Conservation (phyloP, 2,888 invertebrate genomes). For the Tenthredo livida region DNA sequence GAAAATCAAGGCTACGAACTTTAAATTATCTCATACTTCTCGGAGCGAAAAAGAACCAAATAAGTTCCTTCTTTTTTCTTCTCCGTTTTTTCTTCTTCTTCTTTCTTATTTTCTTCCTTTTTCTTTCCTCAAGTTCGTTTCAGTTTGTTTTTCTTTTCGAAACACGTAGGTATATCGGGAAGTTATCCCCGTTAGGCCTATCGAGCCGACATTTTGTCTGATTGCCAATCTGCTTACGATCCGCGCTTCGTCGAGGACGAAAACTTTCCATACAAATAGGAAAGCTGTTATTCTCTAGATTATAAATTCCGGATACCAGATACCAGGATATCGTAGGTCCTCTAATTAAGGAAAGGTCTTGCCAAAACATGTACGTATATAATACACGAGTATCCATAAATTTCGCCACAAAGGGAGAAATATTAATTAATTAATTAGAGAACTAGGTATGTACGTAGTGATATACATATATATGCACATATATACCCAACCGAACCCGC, state of each 20-base stretch:
- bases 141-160: slow-evolving; percentile 42
- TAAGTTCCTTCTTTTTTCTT: not conserved
- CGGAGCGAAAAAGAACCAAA: not conserved
- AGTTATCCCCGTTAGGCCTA: slow-evolving; percentile 33
- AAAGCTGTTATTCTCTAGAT: slow-evolving; percentile 8
- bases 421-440: slow-evolving; percentile 66
- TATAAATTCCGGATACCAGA: slow-evolving; percentile 5
- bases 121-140: not conserved
- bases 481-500: no score
- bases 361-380: slow-evolving; percentile 22
- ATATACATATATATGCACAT: no score
- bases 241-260: not conserved
- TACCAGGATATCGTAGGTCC: not conserved
- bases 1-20: slow-evolving; percentile 28
- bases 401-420: slow-evolving; percentile 55
- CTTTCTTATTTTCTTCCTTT: not conserved
- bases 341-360: slow-evolving; percentile 9
- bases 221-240: slow-evolving; percentile 45
- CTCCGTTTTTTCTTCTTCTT: not conserved
- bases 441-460: not conserved
- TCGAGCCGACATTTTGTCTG: slow-evolving; percentile 32
- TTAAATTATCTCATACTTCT: slow-evolving; percentile 18
- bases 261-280: not conserved
- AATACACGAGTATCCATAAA: slow-evolving; percentile 6
- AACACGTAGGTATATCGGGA: slow-evolving; percentile 24